Percentiles rank a stretch among this genome's conserved stretches.
Conservation (phyloP, 1,140 invertebrate species). For the fruit fly (Drosophila melanogaster) region DNA sequence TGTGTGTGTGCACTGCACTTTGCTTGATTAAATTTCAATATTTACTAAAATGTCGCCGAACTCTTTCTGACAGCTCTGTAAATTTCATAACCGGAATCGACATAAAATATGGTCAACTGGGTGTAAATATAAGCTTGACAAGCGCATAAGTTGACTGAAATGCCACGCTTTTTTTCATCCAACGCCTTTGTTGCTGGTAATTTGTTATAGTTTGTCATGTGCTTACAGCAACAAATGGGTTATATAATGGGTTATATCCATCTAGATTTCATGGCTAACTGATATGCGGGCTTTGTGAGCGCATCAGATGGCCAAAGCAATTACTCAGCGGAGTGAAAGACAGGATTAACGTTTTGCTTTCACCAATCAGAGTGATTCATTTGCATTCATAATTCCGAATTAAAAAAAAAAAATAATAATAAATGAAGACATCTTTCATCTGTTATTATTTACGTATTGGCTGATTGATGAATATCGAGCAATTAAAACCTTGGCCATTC, state of each 20-base stretch:
- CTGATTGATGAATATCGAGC: conserved; percentile 5
- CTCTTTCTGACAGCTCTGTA: conserved; percentile 82
- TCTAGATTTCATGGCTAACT: conserved; percentile 28
- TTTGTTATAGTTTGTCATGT: conserved; percentile 61
- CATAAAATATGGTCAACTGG: conserved; percentile 82
- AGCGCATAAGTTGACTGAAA: conserved; percentile 64
- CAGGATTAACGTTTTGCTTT: conserved; percentile 29
- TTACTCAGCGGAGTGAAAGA: conserved; percentile 25
- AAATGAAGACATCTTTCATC: neutral
- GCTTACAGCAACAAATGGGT: conserved; percentile 13
- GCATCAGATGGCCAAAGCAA: conserved; percentile 36
- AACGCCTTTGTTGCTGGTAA: conserved; percentile 16
- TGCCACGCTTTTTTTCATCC: conserved; percentile 17
- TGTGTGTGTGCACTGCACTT: conserved; percentile 66
- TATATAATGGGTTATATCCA: conserved; percentile 5
- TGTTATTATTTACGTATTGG: conserved; percentile 6
- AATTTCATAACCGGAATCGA: conserved; percentile 82
- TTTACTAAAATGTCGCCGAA: conserved; percentile 83
- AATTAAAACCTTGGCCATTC: neutral
- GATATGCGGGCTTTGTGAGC: conserved; percentile 7
- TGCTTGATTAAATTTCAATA: conserved; percentile 83
- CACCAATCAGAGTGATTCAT: conserved; percentile 33
- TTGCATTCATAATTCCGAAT: conserved; percentile 24
- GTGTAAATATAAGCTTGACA: conserved; percentile 76
- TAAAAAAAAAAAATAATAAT: conserved; percentile 6